Base-by-base conservation (phyloP, 2,888 invertebrate species). In the Troglohyphantes excavatus region DNA sequence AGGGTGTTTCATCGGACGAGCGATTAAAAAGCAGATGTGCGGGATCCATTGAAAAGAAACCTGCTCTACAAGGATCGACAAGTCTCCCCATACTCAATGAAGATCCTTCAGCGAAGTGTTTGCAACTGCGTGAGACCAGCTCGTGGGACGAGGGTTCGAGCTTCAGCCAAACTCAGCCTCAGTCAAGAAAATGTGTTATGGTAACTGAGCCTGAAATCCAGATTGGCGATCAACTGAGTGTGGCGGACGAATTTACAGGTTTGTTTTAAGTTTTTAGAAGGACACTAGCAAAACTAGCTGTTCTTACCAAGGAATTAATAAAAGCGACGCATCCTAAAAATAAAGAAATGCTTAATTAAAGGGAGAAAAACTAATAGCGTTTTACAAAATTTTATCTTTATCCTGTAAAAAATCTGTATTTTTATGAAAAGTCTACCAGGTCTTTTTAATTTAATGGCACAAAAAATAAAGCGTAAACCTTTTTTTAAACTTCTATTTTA, bases 141-240 rank as follows among this genome's bases (percentile, higher is more conserved):
- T 83, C 82, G 13, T 83, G 82, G 82, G 59, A 27, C 19, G 29
- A 33, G 6, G 21, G 59, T 2, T 82, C 82, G 0, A 27, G 43
- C 26, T 21, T 29, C 6, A 26, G 19, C 2, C 29, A 43, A 1
- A 29, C 23, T 19, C 61, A 46, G 11, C 5, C 7, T 3, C 67
- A 29, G 6, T 27, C 29, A 53, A 26, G 53, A 11, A 81, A 11
- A 26, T 43, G 3, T 26, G 23, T 6, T 78, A 13, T n/a, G 29
- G 65, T 68, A 7, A 29, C 21, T 1, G 70, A 70, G 26, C 53
- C 68, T 2, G 33, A 23, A 59, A 70, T 27, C 9, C 2, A 21
- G 11, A 70, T 70, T 23, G 70, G 82, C 1, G 82, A 82, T 26
- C 70, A 82, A 23, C 7, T n/a, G 9, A 63, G 39, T n/a, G 23